Conservation (phyloP, 2,113 vertebrate genomes). For the Ahaetulla prasina region DNA sequence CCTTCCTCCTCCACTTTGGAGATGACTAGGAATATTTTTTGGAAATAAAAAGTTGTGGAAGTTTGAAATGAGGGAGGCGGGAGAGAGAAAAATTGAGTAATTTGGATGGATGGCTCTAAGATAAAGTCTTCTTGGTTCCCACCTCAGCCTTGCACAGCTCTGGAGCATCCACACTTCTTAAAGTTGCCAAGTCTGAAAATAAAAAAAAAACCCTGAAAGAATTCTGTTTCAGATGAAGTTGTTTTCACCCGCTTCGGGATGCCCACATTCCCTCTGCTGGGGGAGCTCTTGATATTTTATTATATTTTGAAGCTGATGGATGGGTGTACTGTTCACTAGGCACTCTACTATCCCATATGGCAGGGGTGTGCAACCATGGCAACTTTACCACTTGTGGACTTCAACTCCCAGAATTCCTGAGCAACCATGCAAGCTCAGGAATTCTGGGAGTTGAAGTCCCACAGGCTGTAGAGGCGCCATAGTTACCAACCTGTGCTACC, state of each 20-base stretch:
- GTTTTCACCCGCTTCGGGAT: neutral
- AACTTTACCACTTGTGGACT: neutral
- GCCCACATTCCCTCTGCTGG: neutral
- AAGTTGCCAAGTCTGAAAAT: neutral
- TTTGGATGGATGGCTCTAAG: neutral
- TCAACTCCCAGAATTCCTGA: neutral
- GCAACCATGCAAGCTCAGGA: neutral
- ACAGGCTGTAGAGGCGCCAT: neutral
- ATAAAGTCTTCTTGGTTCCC: neutral
- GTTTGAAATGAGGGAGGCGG: neutral
- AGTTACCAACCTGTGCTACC: neutral
- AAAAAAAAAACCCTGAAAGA: neutral
- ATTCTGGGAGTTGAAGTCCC: neutral
- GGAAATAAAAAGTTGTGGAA: neutral
- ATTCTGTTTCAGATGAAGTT: neutral
- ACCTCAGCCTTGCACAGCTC: neutral
- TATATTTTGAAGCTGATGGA: neutral
- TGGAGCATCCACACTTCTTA: neutral
- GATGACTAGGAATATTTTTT: neutral
- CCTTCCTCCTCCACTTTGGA: neutral
- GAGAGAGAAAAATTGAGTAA: neutral
- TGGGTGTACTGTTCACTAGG: neutral
- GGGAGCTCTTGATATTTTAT: neutral
- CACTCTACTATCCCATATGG: neutral
- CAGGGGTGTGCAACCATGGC: neutral